Evolutionary conservation across 1,140 invertebrate species (phyloP).

Genomic region (Drosophila repletoides): DNA sequence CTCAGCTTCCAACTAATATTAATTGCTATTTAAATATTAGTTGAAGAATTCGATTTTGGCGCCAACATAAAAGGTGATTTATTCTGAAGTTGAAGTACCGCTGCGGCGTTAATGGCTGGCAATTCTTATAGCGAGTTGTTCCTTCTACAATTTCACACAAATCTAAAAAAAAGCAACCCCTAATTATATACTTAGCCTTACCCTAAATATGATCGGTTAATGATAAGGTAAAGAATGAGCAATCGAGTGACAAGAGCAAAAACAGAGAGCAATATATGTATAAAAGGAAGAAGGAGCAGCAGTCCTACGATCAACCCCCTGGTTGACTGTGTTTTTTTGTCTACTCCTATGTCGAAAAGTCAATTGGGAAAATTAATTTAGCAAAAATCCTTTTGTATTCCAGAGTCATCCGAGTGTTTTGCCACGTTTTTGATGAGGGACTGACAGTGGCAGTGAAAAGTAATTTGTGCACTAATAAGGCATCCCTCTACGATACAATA

Average conservation of each 20-base stretch:
- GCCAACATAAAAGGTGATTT: slow-evolving; percentile 46
- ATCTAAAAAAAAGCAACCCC: slow-evolving; percentile 64
- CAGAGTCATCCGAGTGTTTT: slow-evolving; percentile 67
- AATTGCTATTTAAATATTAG: slow-evolving; percentile 70
- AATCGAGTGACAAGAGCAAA: background rate
- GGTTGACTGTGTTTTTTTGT: slow-evolving; percentile 59
- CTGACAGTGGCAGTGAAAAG: slow-evolving; percentile 80
- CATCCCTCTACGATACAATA: slow-evolving; percentile 19
- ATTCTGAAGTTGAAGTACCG: slow-evolving; percentile 49
- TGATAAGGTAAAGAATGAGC: slow-evolving; percentile 51
- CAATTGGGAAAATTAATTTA: slow-evolving; percentile 81
- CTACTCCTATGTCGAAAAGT: slow-evolving; percentile 56
- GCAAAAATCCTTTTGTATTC: slow-evolving; percentile 67
- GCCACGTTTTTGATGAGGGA: slow-evolving; percentile 78
- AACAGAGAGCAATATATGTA: background rate
- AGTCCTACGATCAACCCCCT: slow-evolving; percentile 44
- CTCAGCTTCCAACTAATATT: slow-evolving; percentile 39
- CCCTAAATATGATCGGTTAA: slow-evolving; percentile 80
- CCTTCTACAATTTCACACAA: slow-evolving; percentile 50
- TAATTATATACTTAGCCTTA: slow-evolving; percentile 77
- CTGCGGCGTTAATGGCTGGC: slow-evolving; percentile 47
- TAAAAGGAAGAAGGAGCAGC: background rate
- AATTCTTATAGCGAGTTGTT: slow-evolving; percentile 1
- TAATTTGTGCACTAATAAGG: slow-evolving; percentile 78
- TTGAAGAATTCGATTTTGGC: slow-evolving; percentile 35